Evolutionary conservation across 2,888 invertebrate species (phyloP).

Genomic region (Cheilosia soror): DNA sequence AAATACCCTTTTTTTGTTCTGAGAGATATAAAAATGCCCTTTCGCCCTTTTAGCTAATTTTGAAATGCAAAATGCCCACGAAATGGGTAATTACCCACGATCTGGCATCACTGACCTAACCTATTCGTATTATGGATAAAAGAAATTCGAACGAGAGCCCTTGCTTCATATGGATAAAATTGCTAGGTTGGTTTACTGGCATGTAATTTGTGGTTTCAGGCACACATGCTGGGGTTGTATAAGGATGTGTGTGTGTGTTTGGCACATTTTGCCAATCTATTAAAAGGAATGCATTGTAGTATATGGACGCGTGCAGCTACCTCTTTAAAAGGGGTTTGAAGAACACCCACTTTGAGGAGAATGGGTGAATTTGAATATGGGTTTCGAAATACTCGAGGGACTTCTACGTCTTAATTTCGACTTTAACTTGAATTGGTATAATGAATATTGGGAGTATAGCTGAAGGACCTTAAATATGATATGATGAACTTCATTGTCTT

Average conservation of each 20-base stretch:
- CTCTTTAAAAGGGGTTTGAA: slow-evolving; percentile 11
- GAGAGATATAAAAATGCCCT: no score
- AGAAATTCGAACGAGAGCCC: slow-evolving; percentile 22
- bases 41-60: no score
- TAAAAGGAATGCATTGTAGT: slow-evolving; percentile 43
- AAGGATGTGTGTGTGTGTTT: slow-evolving; percentile 6
- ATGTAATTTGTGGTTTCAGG: slow-evolving; percentile 71
- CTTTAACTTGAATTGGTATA: no score
- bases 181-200: slow-evolving; percentile 57
- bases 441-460: no score
- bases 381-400: slow-evolving; percentile 35
- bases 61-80: no score
- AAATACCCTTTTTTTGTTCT: no score
- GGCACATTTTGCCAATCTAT: slow-evolving; percentile 56
- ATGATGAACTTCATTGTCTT: no score
- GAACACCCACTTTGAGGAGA: slow-evolving; percentile 32
- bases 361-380: slow-evolving; percentile 29
- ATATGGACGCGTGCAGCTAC: no score
- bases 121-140: neutral
- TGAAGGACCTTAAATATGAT: no score
- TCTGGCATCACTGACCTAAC: no score
- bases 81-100: no score
- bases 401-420: slow-evolving; percentile 1
- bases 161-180: slow-evolving; percentile 61
- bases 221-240: slow-evolving; percentile 3